Percentiles rank a stretch among this genome's conserved stretches.
Conservation (phyloP, 2,888 invertebrate species). For the Allophyes oxyacanthae region DNA sequence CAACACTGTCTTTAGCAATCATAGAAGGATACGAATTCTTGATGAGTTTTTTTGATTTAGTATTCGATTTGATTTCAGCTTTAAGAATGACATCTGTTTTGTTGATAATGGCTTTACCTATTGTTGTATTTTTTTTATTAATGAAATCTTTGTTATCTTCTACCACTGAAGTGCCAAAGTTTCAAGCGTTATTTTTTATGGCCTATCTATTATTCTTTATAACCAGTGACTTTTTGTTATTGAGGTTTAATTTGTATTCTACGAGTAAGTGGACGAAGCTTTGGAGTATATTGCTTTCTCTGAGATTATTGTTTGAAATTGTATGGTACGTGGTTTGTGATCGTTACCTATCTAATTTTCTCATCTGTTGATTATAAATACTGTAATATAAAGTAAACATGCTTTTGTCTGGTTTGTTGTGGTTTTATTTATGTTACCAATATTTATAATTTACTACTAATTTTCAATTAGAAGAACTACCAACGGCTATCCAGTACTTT, state of each 20-base stretch:
- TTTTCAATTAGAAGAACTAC: no score
- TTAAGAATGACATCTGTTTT: constrained; percentile 50
- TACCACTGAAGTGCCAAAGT: constrained; percentile 31
- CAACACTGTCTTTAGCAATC: constrained; percentile 29
- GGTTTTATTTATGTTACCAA: no score
- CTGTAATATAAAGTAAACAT: background rate
- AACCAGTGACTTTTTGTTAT: constrained; percentile 42
- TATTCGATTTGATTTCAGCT: constrained; percentile 7
- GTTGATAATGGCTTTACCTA: constrained; percentile 50
- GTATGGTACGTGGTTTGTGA: constrained; percentile 49
- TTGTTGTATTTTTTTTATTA: constrained; percentile 37
- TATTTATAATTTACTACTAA: no score
- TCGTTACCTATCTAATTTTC: constrained; percentile 28
- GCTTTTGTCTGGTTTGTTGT: background rate
- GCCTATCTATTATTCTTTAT: constrained; percentile 46
- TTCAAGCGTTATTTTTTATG: constrained; percentile 42
- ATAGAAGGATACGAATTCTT: constrained; percentile 40
- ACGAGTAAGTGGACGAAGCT: constrained; percentile 3
- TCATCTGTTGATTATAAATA: constrained; percentile 16
- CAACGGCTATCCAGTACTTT: no score
- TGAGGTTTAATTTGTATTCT: constrained; percentile 47
- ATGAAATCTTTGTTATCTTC: constrained; percentile 28
- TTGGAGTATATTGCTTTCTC: constrained; percentile 33
- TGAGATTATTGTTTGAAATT: constrained; percentile 43
- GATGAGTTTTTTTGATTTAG: constrained; percentile 4